These are phyloP conservation scores for Drosophila arizonae DNA, from an alignment of 1,140 invertebrate species.

Conservation along the genomic window DNA sequence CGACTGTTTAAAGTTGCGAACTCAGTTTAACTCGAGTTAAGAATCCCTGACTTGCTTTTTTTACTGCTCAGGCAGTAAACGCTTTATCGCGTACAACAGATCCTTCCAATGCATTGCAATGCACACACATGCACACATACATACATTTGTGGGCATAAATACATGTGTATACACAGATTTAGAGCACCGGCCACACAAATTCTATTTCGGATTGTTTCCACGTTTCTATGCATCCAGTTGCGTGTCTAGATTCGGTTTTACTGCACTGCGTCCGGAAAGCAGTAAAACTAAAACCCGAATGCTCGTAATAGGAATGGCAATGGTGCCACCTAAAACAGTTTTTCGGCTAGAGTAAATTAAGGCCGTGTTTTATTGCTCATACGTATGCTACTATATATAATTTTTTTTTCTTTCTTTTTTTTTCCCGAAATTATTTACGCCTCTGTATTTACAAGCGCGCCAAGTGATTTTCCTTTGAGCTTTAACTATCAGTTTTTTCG, in stretches of 20 bases:
- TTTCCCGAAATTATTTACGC: conserved; percentile 23
- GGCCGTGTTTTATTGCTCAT: conserved; percentile 20
- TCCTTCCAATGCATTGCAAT: not conserved
- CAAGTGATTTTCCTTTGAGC: not conserved
- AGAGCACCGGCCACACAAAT: not conserved
- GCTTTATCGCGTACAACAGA: conserved; percentile 1
- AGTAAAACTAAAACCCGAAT: conserved; percentile 25
- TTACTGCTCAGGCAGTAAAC: conserved; percentile 17
- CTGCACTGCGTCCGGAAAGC: conserved; percentile 20
- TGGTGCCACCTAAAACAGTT: not conserved
- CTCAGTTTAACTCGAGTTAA: not conserved
- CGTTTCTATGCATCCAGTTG: conserved; percentile 7
- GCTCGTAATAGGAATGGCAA: conserved; percentile 27
- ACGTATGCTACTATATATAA: not conserved
- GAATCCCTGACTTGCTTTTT: conserved; percentile 9
- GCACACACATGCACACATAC: not conserved
- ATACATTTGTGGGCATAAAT: not conserved
- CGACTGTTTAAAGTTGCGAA: not conserved
- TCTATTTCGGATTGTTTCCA: conserved; percentile 32
- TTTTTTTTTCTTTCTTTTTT: not conserved
- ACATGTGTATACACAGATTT: not conserved
- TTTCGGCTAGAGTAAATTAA: not conserved
- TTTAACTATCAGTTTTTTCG: not conserved
- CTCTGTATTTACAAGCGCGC: not conserved
- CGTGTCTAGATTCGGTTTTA: conserved; percentile 34